phyloP scores from a whole-genome alignment of 2,888 invertebrate genomes.

The Amphimallon solstitiale region DNA sequence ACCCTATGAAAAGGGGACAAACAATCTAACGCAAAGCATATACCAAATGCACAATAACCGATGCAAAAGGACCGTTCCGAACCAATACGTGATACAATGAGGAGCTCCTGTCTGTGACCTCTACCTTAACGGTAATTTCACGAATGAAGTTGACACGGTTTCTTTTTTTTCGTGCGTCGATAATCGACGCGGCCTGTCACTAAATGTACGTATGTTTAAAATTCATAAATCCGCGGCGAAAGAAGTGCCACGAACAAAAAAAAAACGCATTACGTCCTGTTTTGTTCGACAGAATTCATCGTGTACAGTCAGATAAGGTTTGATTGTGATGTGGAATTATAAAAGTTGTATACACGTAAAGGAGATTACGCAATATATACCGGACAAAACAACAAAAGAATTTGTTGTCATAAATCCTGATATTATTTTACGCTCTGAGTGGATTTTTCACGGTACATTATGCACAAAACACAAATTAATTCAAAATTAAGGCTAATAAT shows the following conservation, averaged over 20 bases:
- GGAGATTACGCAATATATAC: neutral
- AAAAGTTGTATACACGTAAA: neutral
- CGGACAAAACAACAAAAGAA: neutral
- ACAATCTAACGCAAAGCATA: too few relatives aligned
- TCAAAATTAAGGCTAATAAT: neutral
- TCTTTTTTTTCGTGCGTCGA: slow-evolving; percentile 23
- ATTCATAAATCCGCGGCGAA: slow-evolving; percentile 23
- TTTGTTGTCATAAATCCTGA: slow-evolving; percentile 1
- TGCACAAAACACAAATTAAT: neutral
- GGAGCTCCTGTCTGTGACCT: slow-evolving; percentile 24
- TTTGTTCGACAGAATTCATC: neutral
- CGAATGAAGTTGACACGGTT: slow-evolving; percentile 33
- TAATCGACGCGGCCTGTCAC: slow-evolving; percentile 14
- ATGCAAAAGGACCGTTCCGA: slow-evolving; percentile 25
- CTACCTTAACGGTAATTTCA: slow-evolving; percentile 32
- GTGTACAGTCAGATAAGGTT: neutral
- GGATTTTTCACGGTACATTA: neutral
- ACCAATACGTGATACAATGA: slow-evolving; percentile 29
- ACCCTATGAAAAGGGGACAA: too few relatives aligned
- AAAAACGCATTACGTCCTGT: neutral
- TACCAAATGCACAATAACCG: slow-evolving; percentile 9
- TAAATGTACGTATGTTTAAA: slow-evolving; percentile 20
- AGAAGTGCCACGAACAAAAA: too few relatives aligned
- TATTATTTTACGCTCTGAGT: neutral
- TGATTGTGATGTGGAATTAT: neutral